Percentiles rank a stretch among this genome's conserved stretches.
phyloP scores from a whole-genome alignment of 1,140 invertebrate species.

The Anoplophora glabripennis region DNA sequence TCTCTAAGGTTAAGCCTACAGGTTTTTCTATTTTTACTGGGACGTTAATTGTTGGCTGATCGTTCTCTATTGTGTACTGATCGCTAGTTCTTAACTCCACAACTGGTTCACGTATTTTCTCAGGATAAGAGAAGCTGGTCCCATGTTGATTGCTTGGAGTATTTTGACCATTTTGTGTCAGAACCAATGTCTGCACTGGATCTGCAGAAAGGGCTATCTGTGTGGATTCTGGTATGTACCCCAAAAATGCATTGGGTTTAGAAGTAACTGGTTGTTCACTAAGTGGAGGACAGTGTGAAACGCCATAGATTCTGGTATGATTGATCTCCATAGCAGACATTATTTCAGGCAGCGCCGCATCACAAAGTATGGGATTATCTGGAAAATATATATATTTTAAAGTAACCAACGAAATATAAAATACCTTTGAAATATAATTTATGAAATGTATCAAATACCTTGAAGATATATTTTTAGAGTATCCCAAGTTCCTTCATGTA shows the following conservation, averaged over 20 bases:
- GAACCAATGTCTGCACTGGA: not conserved
- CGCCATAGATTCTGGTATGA: constrained; percentile 65
- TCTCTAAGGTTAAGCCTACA: too few relatives aligned
- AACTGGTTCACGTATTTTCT: not conserved
- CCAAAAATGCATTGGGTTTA: constrained; percentile 42
- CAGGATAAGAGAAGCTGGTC: not conserved
- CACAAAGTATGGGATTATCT: constrained; percentile 76
- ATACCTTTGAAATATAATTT: constrained; percentile 23
- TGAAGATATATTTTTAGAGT: constrained; percentile 74
- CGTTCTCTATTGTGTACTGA: not conserved
- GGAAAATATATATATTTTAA: constrained; percentile 42
- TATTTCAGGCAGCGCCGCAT: constrained; percentile 64
- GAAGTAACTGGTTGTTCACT: constrained; percentile 53
- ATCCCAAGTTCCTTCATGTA: constrained; percentile 61
- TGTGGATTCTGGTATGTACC: constrained; percentile 15
- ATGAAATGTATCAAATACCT: constrained; percentile 53
- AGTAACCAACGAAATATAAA: too few relatives aligned
- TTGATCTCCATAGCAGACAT: constrained; percentile 63
- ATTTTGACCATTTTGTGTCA: not conserved
- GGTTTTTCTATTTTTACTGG: too few relatives aligned
- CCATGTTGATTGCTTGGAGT: not conserved
- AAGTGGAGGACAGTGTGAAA: constrained; percentile 55
- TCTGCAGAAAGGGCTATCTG: not conserved
- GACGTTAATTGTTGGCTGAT: not conserved
- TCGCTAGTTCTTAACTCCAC: not conserved